Conservation (phyloP, 2,113 vertebrate species). For the Miniopterus natalensis region DNA sequence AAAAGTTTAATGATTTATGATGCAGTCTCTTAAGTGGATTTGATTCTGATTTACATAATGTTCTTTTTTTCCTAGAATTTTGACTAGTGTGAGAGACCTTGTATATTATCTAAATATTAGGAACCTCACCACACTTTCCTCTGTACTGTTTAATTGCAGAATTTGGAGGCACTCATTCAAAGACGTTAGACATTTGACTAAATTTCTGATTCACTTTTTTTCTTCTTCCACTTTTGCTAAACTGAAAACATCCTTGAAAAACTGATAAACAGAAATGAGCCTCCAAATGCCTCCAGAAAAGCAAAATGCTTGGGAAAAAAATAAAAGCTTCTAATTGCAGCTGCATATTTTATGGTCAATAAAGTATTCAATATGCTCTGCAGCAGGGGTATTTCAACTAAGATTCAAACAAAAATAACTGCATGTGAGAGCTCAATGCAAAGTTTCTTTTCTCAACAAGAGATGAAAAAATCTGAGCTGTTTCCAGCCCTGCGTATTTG, state of each 20-base stretch:
- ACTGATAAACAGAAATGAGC: slow-evolving; percentile 56
- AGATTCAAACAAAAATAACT: slow-evolving; percentile 80
- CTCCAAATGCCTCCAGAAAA: slow-evolving; percentile 68
- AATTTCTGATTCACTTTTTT: slow-evolving; percentile 18
- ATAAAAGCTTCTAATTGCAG: slow-evolving; percentile 68
- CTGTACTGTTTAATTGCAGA: not conserved
- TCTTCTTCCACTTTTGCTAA: slow-evolving; percentile 45
- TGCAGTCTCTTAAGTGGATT: not conserved
- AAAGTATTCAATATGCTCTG: slow-evolving; percentile 74
- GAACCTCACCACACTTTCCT: not conserved
- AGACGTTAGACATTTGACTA: slow-evolving; percentile 61
- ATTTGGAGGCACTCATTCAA: not conserved
- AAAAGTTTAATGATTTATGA: slow-evolving; percentile 45
- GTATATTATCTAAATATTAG: not conserved
- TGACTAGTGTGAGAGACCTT: not conserved
- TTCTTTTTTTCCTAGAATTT: not conserved
- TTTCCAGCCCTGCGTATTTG: slow-evolving; percentile 57
- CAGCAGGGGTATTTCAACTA: slow-evolving; percentile 69
- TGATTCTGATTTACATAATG: not conserved
- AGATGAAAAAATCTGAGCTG: slow-evolving; percentile 45
- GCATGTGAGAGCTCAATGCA: slow-evolving; percentile 61
- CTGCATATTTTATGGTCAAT: slow-evolving; percentile 82
- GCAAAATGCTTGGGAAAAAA: slow-evolving; percentile 54
- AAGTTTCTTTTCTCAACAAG: slow-evolving; percentile 75
- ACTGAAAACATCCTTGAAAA: slow-evolving; percentile 64